Evolutionary conservation across 1,140 invertebrate genomes (phyloP).

Genomic region (Rhizoglyphus robini): DNA sequence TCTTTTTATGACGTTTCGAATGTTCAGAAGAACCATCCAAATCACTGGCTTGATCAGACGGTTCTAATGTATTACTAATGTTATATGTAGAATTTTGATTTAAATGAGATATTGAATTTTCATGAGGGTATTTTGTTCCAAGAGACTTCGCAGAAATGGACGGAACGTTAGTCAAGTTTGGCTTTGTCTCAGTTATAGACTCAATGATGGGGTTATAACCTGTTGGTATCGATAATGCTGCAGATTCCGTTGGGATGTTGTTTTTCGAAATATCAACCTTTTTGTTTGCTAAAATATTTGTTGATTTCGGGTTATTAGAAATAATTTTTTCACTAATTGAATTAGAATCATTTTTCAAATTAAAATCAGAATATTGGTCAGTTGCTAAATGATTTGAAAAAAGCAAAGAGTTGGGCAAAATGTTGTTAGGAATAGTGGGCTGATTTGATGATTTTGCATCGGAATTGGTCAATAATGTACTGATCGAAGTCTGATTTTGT

Average conservation of each 20-base stretch:
- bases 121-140: no score
- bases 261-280: constrained; percentile 21
- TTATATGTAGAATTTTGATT: background rate
- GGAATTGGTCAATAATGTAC: background rate
- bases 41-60: background rate
- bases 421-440: constrained; percentile 9
- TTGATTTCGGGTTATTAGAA: no score
- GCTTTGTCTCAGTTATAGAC: background rate
- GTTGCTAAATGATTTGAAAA: constrained; percentile 17
- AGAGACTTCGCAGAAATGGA: background rate
- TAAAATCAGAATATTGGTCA: background rate
- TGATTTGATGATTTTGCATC: constrained; percentile 22
- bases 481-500: background rate
- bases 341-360: constrained; percentile 13
- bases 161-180: background rate
- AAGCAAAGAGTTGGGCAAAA: constrained; percentile 11
- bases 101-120: background rate
- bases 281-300: background rate
- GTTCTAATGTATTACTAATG: background rate
- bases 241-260: no score
- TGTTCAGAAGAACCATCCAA: background rate
- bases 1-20: constrained; percentile 34
- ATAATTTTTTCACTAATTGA: constrained; percentile 16
- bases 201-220: background rate
- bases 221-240: background rate